A percentile compares a stretch with the other conserved stretches of the same genome.
Conservation (phyloP, 2,888 invertebrate genomes). For the Noctuana brunneofusca region DNA sequence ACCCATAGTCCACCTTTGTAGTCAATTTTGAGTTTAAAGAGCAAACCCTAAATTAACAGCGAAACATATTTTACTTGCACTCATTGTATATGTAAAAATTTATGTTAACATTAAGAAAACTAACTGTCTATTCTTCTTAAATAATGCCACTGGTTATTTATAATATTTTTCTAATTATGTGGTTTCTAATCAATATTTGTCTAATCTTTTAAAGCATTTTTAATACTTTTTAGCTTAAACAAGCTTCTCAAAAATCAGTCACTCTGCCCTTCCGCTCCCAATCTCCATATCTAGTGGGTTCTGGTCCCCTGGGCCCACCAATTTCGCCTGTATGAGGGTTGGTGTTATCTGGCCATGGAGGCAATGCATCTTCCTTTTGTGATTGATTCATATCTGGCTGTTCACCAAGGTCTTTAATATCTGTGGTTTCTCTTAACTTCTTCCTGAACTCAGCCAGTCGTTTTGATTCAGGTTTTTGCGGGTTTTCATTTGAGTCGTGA, state of each 20-base stretch:
- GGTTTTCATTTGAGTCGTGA: conserved; percentile 45
- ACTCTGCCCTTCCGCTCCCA: conserved; percentile 99
- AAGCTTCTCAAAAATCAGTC: conserved; percentile 89
- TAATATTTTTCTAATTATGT: background rate
- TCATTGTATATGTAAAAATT: too few relatives aligned
- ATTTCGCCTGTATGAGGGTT: conserved; percentile 97
- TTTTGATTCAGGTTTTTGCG: conserved; percentile 60
- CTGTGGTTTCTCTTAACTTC: conserved; percentile 87
- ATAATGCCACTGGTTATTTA: background rate
- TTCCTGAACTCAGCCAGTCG: conserved; percentile 87
- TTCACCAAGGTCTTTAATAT: conserved; percentile 90
- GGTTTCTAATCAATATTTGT: too few relatives aligned
- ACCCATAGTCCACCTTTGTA: too few relatives aligned
- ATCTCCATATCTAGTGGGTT: conserved; percentile 99
- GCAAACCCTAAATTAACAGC: too few relatives aligned
- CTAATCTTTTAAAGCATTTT: background rate
- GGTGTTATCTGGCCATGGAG: conserved; percentile 91
- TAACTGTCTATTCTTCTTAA: too few relatives aligned
- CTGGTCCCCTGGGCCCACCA: conserved; percentile 97
- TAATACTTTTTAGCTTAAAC: background rate
- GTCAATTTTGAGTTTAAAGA: too few relatives aligned
- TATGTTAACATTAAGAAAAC: too few relatives aligned
- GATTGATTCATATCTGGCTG: conserved; percentile 85
- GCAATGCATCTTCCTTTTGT: conserved; percentile 91
- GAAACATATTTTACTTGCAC: too few relatives aligned